Percentiles rank a stretch among this genome's conserved stretches.
These are phyloP conservation scores for Glyphotaelius pellucidus DNA, from an alignment of 2,888 invertebrate species.

Conservation along the genomic window DNA sequence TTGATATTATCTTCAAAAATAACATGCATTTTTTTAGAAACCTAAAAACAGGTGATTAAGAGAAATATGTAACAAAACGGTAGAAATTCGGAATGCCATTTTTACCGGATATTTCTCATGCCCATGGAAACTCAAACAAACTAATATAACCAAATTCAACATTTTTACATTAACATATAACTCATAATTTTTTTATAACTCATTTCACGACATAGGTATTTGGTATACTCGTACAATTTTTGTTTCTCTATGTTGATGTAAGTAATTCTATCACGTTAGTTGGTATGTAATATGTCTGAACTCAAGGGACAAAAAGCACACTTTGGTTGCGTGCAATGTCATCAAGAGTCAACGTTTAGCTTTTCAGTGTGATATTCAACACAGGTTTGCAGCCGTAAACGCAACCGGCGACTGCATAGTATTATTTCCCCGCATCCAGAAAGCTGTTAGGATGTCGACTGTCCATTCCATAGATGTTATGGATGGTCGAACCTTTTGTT, in stretches of 20 bases:
- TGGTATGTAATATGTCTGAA: background rate
- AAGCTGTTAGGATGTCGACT: background rate
- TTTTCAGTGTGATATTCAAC: constrained; percentile 33
- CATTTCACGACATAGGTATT: background rate
- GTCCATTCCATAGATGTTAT: background rate
- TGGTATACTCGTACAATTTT: background rate
- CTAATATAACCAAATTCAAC: background rate
- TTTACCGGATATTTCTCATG: too few species aligned
- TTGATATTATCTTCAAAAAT: too few species aligned
- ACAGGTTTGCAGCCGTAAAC: background rate
- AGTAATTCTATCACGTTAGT: background rate
- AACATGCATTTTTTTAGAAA: too few species aligned
- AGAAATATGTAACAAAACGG: too few species aligned
- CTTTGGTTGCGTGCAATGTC: constrained; percentile 60
- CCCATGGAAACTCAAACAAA: too few species aligned
- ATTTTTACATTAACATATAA: background rate
- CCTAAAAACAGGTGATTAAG: too few species aligned
- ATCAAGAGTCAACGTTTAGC: constrained; percentile 49
- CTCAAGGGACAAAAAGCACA: constrained; percentile 35
- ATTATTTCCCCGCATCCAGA: background rate
- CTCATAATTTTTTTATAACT: background rate
- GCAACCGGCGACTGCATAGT: background rate
- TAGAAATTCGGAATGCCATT: too few species aligned
- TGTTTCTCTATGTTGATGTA: background rate
- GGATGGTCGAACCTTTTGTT: background rate